Conservation (phyloP, 2,888 invertebrate genomes). For the Seira ritae region DNA sequence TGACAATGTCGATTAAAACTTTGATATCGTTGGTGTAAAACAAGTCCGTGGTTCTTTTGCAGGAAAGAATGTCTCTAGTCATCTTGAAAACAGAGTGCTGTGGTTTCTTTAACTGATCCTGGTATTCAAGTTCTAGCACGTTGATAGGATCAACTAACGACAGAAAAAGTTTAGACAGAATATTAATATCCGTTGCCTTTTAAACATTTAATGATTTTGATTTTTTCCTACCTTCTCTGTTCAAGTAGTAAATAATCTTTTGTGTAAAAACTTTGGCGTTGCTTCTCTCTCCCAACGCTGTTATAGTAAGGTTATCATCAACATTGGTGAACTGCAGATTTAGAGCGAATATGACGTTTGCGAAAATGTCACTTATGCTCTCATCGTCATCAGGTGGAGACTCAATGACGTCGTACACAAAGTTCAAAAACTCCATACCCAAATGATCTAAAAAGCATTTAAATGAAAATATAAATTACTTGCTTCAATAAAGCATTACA, state of each 20-base stretch:
- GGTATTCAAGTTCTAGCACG: slow-evolving; percentile 77
- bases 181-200: background rate
- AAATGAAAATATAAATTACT: slow-evolving; percentile 46
- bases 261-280: slow-evolving; percentile 93
- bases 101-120: slow-evolving; percentile 82
- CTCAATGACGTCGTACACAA: slow-evolving; percentile 89
- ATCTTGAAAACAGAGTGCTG: slow-evolving; percentile 92
- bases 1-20: slow-evolving; percentile 94
- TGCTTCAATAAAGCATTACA: background rate
- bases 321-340: slow-evolving; percentile 86
- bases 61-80: slow-evolving; percentile 89
- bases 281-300: slow-evolving; percentile 82
- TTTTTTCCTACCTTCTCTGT: slow-evolving; percentile 86
- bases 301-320: slow-evolving; percentile 83
- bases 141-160: slow-evolving; percentile 88
- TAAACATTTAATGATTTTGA: slow-evolving; percentile 27
- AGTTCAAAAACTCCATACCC: slow-evolving; percentile 87
- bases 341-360: slow-evolving; percentile 89
- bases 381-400: slow-evolving; percentile 88
- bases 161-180: background rate
- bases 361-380: slow-evolving; percentile 88
- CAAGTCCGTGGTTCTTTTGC: slow-evolving; percentile 86
- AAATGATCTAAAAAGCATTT: slow-evolving; percentile 82
- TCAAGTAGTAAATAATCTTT: slow-evolving; percentile 89
- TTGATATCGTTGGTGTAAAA: slow-evolving; percentile 97